Evolutionary conservation across 2,888 invertebrate genomes (phyloP).

Genomic region (Lepeophtheirus nordmannii): DNA sequence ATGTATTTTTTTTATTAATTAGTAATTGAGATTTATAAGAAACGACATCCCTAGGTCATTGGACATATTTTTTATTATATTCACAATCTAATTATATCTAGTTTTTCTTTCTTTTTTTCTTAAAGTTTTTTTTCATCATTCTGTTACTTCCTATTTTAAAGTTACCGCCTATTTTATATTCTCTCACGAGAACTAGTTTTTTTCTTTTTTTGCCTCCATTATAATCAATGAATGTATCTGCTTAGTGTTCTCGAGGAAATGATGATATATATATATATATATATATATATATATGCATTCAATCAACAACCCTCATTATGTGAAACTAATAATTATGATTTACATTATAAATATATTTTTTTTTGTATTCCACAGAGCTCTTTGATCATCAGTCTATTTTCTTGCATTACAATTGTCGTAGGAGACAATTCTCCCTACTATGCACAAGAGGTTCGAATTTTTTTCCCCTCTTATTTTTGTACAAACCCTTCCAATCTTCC

Average conservation of each 20-base stretch:
- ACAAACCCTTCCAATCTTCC: not conserved
- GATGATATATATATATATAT: not conserved
- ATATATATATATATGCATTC: not conserved
- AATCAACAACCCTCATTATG: not conserved
- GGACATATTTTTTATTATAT: too few species aligned
- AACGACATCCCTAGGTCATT: too few species aligned
- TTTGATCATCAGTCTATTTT: slow-evolving; percentile 1
- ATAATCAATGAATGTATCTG: not conserved
- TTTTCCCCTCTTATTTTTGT: not conserved
- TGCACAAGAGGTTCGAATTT: not conserved
- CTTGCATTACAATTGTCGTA: not conserved
- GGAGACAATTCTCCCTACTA: not conserved
- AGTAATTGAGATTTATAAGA: too few species aligned
- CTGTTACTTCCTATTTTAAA: too few species aligned
- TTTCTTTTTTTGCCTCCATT: too few species aligned
- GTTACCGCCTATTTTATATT: too few species aligned
- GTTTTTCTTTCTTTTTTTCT: too few species aligned
- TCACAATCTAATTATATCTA: too few species aligned
- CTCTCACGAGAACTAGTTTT: too few species aligned
- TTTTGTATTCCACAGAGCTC: not conserved
- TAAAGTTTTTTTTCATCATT: too few species aligned
- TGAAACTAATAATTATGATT: not conserved
- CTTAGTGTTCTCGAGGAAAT: not conserved
- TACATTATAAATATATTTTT: not conserved
- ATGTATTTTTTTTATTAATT: too few species aligned